phyloP scores from a whole-genome alignment of 2,113 vertebrate genomes.

The Spheniscus mendiculus region DNA sequence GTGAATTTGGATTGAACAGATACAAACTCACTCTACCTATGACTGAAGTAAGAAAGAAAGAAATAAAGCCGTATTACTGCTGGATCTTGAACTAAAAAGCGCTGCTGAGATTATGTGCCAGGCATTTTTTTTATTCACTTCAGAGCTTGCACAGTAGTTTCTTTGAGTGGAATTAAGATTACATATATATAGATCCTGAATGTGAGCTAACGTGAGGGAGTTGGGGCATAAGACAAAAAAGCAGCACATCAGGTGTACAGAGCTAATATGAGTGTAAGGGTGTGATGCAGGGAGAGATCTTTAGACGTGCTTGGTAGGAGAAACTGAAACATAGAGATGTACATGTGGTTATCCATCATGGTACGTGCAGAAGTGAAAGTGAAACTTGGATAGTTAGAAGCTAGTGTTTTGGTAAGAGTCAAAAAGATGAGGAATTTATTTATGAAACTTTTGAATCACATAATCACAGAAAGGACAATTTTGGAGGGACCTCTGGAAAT shows the following conservation, averaged over 20 bases:
- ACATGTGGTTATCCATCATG: neutral
- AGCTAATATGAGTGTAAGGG: neutral
- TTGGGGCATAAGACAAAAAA: neutral
- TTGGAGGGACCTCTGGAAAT: neutral
- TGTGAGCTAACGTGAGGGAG: fast-evolving
- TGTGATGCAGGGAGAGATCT: neutral
- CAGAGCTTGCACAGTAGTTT: neutral
- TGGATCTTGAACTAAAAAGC: neutral
- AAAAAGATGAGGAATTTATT: neutral
- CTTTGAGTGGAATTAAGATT: neutral
- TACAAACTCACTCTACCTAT: neutral
- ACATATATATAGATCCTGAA: neutral
- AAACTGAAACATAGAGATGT: neutral
- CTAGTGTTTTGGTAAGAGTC: neutral
- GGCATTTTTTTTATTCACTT: neutral
- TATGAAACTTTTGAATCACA: neutral
- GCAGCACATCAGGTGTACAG: neutral
- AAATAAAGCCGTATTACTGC: neutral
- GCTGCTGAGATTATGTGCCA: neutral
- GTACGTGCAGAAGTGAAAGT: neutral
- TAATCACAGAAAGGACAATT: neutral
- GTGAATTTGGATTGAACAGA: neutral
- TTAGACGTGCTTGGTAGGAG: neutral
- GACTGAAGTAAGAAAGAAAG: neutral
- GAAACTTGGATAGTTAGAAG: neutral